phyloP scores from a whole-genome alignment of 2,797 vertebrate species.

The Gallinago solitaria region DNA sequence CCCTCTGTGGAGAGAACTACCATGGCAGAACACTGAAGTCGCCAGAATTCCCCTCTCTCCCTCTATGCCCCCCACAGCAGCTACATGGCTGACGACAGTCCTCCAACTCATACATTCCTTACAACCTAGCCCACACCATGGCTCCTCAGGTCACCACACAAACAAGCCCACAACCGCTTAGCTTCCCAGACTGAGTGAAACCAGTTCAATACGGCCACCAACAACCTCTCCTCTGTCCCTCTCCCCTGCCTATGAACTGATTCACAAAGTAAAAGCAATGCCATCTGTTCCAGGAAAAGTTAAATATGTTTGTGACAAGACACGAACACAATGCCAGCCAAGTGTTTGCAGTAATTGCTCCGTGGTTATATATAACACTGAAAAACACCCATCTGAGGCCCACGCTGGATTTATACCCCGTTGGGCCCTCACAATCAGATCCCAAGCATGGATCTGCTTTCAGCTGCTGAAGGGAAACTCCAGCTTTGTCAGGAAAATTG shows the following conservation, averaged over 20 bases:
- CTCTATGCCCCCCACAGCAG: not conserved
- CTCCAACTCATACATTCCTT: not conserved
- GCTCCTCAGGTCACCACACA: not conserved
- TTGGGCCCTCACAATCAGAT: not conserved
- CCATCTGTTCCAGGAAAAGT: slow-evolving; percentile 48
- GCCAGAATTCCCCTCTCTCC: not conserved
- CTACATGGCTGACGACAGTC: not conserved
- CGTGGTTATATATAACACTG: slow-evolving; percentile 22
- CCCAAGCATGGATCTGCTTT: not conserved
- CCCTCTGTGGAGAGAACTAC: not conserved
- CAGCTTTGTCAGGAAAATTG: not conserved
- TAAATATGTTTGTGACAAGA: slow-evolving; percentile 51
- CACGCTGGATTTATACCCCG: not conserved
- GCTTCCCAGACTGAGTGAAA: not conserved
- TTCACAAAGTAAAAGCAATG: slow-evolving; percentile 15
- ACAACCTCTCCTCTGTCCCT: not conserved
- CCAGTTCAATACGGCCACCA: not conserved
- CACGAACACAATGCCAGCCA: slow-evolving; percentile 10
- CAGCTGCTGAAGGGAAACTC: slow-evolving; percentile 46
- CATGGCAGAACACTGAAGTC: not conserved
- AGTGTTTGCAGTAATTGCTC: slow-evolving; percentile 42
- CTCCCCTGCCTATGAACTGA: not conserved
- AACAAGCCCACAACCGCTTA: not conserved
- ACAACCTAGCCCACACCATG: not conserved
- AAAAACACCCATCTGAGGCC: slow-evolving; percentile 36